Conservation (phyloP, 2,113 vertebrate species). For the Malurus alboscapulatus region DNA sequence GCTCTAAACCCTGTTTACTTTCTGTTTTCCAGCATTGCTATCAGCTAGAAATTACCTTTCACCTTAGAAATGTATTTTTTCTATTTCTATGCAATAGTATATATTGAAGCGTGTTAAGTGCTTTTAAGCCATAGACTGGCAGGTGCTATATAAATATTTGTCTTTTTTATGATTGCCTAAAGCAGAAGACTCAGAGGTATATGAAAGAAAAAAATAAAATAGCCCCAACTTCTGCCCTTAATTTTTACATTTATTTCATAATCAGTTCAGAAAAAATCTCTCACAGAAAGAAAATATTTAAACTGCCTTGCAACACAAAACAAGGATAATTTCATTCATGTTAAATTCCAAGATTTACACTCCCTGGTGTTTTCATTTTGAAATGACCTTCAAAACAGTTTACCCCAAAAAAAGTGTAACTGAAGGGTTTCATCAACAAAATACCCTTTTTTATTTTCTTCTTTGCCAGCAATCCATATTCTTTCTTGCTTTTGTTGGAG, state of each 20-base stretch:
- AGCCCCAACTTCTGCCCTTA: conserved; percentile 2
- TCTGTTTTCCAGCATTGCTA: not conserved
- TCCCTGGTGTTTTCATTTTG: not conserved
- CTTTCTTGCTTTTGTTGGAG: not conserved
- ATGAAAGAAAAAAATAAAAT: not conserved
- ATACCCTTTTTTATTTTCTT: not conserved
- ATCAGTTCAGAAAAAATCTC: not conserved
- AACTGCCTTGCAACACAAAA: not conserved
- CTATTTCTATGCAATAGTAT: not conserved
- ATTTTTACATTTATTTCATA: not conserved
- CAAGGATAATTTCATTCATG: not conserved
- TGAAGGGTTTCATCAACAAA: not conserved
- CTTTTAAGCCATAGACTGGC: conserved; percentile 6
- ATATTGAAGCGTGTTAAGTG: not conserved
- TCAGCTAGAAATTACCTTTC: conserved; percentile 10
- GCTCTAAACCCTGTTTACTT: not conserved
- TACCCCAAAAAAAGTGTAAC: not conserved
- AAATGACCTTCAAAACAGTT: not conserved
- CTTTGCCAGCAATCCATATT: not conserved
- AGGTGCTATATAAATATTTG: conserved; percentile 52
- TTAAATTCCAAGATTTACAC: not conserved
- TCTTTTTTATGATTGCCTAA: conserved; percentile 7
- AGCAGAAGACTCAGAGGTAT: conserved; percentile 13
- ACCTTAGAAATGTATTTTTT: not conserved
- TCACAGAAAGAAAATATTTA: not conserved